These are phyloP conservation scores for Drosophila mayaguana DNA, from an alignment of 2,888 invertebrate genomes.

Conservation along the genomic window DNA sequence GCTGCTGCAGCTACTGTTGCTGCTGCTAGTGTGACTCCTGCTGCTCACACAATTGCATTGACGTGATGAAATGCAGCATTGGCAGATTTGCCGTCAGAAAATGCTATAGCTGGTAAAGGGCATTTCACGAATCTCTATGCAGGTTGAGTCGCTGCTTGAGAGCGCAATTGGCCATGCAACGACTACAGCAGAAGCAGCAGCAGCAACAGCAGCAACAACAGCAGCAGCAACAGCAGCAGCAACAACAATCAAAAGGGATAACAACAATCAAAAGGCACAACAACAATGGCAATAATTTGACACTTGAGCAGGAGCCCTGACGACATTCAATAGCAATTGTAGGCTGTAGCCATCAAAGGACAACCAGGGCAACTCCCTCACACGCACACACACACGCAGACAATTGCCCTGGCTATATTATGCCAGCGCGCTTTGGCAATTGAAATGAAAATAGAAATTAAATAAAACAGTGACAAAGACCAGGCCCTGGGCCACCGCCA, in stretches of 20 bases:
- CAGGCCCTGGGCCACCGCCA: constrained; percentile 48
- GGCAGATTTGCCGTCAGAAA: constrained; percentile 30
- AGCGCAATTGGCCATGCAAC: constrained; percentile 76
- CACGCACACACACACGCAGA: not conserved
- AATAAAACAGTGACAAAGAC: constrained; percentile 64
- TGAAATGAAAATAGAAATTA: constrained; percentile 70
- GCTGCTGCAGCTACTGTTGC: constrained; percentile 2
- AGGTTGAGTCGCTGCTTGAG: constrained; percentile 59
- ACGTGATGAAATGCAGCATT: constrained; percentile 54
- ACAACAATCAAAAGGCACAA: constrained; percentile 21
- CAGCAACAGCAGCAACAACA: constrained; percentile 14
- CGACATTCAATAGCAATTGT: constrained; percentile 60
- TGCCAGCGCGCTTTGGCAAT: constrained; percentile 43
- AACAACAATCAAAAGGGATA: constrained; percentile 20
- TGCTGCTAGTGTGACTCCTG: not conserved
- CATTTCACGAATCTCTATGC: constrained; percentile 33
- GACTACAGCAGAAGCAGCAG: constrained; percentile 33
- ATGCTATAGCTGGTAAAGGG: constrained; percentile 21
- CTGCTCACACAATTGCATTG: constrained; percentile 11
- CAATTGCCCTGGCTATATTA: constrained; percentile 13
- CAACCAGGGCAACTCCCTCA: constrained; percentile 5
- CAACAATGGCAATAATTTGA: constrained; percentile 59
- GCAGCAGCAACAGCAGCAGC: constrained; percentile 19
- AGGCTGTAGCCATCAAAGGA: constrained; percentile 48
- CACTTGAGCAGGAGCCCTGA: constrained; percentile 61